These are phyloP conservation scores for Hybognathus amarus DNA, from an alignment of 2,797 vertebrate genomes.

Conservation along the genomic window DNA sequence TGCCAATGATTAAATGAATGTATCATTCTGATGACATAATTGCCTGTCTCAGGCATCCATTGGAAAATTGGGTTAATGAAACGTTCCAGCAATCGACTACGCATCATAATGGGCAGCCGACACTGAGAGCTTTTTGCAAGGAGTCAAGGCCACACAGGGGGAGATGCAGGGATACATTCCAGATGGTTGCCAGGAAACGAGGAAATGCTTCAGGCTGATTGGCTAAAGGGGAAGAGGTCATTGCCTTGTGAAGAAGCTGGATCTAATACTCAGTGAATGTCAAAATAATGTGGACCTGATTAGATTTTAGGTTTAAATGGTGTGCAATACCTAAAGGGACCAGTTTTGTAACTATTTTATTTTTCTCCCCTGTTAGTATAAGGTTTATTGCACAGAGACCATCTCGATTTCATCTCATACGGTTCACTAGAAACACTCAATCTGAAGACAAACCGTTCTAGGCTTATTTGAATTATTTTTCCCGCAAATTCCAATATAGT, in stretches of 20 bases:
- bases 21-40: conserved; percentile 41
- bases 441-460: too few relatives aligned
- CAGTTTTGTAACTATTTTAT: neutral
- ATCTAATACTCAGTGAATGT: neutral
- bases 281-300: neutral
- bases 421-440: too few relatives aligned
- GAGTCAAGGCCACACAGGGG: conserved; percentile 31
- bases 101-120: conserved; percentile 18
- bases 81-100: conserved; percentile 63
- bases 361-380: neutral
- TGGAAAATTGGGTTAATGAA: conserved; percentile 67
- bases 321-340: neutral
- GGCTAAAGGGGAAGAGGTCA: conserved; percentile 26
- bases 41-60: conserved; percentile 20
- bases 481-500: too few relatives aligned
- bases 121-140: conserved; percentile 29
- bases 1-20: neutral
- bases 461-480: too few relatives aligned
- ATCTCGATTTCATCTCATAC: too few relatives aligned
- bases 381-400: neutral
- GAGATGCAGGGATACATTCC: conserved; percentile 55
- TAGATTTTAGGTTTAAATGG: neutral
- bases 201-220: conserved; percentile 40
- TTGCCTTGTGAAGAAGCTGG: conserved; percentile 24
- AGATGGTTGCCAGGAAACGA: conserved; percentile 63